Base-by-base conservation (phyloP, 37 sponge, comb jelly and placozoan genomes). In the Ianthella basta region DNA sequence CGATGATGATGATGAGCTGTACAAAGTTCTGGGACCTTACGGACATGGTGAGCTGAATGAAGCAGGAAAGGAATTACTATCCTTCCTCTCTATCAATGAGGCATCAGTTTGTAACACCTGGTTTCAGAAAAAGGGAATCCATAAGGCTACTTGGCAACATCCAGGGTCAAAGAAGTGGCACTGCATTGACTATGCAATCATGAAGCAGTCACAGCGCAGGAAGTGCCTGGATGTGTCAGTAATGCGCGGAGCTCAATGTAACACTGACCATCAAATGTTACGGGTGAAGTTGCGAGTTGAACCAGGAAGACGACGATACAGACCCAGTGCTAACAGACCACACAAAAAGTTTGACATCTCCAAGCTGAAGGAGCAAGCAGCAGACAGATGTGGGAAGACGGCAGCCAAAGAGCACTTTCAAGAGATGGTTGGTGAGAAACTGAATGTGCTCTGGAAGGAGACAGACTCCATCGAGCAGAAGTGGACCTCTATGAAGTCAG, bases 151-250 rank as follows among this genome's bases (percentile, higher is more conserved):
- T 3, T 87, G 88, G 83, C 83, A 87, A 27, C 75, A 87, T 57
- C 88, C 88, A 8, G 41, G 33, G 25, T 82, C 83, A 54, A 82
- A 87, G 63, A 18, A 33, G 79, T 85, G 77, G 85, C 15, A 53
- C 57, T 85, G 85, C 39, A 86, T 79, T 60, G 87, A 86, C 36
- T 86, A 79, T 24, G 87, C 69, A 38, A 79, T 86, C 3, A 80
- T 86, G 32, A 86, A 53, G 41, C 41, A 60, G 54, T 37, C 15
- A 6, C 20, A 86, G 25, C 36, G 81, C 15, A 64, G 81, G 55
- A 63, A n/a, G 55, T 80, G 87, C 34, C 32, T 86, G n/a, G 81
- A 80, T 85, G 85, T 85, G 6, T 20, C 61, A 27, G 86, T 75
- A 53, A 59, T 53, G 80, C 25, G 80, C 33, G 65, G 80, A 35